These are phyloP conservation scores for Coregonus clupeaformis DNA, from an alignment of 2,113 vertebrate species.

Conservation along the genomic window DNA sequence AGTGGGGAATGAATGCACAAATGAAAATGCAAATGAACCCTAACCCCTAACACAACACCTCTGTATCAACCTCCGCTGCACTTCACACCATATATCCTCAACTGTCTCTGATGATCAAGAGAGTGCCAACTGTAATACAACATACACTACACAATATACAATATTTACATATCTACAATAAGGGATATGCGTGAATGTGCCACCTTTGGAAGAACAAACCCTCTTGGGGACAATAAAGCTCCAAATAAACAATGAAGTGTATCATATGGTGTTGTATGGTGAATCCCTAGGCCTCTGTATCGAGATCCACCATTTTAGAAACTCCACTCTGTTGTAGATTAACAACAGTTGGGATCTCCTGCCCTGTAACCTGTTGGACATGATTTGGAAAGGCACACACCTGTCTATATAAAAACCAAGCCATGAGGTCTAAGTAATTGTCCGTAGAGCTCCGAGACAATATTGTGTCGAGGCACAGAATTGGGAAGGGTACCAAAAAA, in stretches of 20 bases:
- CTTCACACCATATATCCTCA: background rate
- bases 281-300: background rate
- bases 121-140: background rate
- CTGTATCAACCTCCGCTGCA: background rate
- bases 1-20: background rate
- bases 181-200: background rate
- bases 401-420: too few species aligned
- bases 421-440: too few species aligned
- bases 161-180: background rate
- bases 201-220: background rate
- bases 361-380: background rate
- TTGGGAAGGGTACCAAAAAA: too few species aligned
- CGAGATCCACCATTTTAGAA: background rate
- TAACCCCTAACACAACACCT: background rate
- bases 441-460: too few species aligned
- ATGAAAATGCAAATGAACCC: background rate
- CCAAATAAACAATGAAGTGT: background rate
- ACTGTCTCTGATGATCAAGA: background rate
- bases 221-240: background rate
- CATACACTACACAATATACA: background rate
- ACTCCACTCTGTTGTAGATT: background rate
- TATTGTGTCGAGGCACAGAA: too few species aligned
- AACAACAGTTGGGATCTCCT: background rate
- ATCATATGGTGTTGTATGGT: background rate
- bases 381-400: too few species aligned